A percentile compares a stretch with the other conserved stretches of the same genome.
These are phyloP conservation scores for Agrypnus murinus DNA, from an alignment of 2,888 invertebrate species.

Conservation along the genomic window DNA sequence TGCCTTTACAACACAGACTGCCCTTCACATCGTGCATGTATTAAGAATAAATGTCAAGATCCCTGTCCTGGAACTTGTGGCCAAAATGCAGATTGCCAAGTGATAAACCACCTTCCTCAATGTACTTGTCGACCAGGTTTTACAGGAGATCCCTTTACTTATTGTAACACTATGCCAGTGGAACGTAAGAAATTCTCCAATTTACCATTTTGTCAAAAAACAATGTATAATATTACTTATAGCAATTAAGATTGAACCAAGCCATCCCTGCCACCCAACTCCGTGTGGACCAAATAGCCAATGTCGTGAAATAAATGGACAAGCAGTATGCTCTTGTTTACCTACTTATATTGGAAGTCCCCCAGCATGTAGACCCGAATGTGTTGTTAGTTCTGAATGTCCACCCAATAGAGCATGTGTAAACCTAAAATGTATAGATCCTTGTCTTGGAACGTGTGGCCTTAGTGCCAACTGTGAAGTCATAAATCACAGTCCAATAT, in stretches of 20 bases:
- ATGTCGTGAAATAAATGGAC: constrained; percentile 75
- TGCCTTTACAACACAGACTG: constrained; percentile 80
- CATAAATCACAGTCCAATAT: constrained; percentile 84
- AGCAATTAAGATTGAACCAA: constrained; percentile 64
- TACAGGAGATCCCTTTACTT: constrained; percentile 80
- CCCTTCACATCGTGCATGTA: constrained; percentile 77
- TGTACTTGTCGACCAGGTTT: constrained; percentile 78
- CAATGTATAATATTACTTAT: constrained; percentile 29
- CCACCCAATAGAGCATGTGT: constrained; percentile 80
- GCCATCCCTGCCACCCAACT: constrained; percentile 80
- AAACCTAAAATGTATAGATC: constrained; percentile 82
- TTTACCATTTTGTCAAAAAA: background rate
- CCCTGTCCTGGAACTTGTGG: constrained; percentile 83
- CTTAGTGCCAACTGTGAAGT: constrained; percentile 81
- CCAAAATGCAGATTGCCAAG: constrained; percentile 79
- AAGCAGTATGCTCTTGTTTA: constrained; percentile 80
- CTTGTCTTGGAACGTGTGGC: constrained; percentile 84
- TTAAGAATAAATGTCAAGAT: constrained; percentile 79
- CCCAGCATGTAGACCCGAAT: constrained; percentile 81
- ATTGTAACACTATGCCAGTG: constrained; percentile 66
- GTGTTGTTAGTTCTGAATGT: constrained; percentile 82
- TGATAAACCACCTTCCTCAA: constrained; percentile 79
- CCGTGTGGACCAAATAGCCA: constrained; percentile 85
- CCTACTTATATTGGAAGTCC: constrained; percentile 81
- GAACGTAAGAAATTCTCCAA: constrained; percentile 68